phyloP scores from a whole-genome alignment of 2,888 invertebrate genomes.

The Autographa gamma region DNA sequence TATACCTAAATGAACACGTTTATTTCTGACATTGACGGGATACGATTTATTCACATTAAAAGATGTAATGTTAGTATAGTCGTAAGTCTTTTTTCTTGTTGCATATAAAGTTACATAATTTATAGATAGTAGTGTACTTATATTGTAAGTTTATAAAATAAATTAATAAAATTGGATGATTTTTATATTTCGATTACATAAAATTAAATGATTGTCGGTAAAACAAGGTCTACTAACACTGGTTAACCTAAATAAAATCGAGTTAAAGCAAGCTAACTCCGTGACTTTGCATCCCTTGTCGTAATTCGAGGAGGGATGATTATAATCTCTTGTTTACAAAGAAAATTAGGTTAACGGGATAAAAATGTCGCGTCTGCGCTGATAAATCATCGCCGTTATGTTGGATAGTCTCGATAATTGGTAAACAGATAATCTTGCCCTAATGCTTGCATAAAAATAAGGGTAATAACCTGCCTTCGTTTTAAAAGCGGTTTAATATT shows the following conservation, averaged over 20 bases:
- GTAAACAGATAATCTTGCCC: neutral
- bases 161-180: no score
- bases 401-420: slow-evolving; percentile 10
- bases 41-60: no score
- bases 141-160: no score
- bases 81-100: no score
- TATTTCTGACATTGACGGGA: no score
- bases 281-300: slow-evolving; percentile 48
- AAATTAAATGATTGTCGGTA: no score
- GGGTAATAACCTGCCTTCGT: neutral
- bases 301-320: slow-evolving; percentile 47
- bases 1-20: no score
- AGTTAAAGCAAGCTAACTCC: slow-evolving; percentile 23
- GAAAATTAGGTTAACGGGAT: slow-evolving; percentile 39
- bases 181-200: no score
- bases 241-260: slow-evolving; percentile 15
- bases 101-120: no score
- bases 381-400: slow-evolving; percentile 23
- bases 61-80: no score
- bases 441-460: neutral
- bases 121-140: no score
- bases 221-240: neutral
- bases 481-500: neutral
- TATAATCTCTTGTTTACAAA: slow-evolving; percentile 48
- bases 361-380: slow-evolving; percentile 24